Conservation (phyloP, 2,113 vertebrate species). For the Pelmatolapia mariae region DNA sequence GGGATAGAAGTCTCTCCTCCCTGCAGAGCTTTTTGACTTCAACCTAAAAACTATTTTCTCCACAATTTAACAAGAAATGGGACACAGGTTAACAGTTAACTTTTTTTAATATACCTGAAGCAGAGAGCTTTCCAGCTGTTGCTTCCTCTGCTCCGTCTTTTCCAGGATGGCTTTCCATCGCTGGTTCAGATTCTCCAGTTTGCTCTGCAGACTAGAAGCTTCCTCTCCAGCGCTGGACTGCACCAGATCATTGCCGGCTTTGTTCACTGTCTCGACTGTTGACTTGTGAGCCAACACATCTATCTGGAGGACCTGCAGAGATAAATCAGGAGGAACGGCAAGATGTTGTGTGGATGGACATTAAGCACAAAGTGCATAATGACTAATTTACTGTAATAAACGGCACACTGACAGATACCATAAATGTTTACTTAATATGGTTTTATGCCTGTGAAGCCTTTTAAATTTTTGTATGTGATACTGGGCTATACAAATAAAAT, state of each 20-base stretch:
- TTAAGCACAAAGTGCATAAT: background rate
- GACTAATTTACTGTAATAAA: background rate
- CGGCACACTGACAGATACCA: background rate
- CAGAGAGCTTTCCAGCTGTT: conserved; percentile 86
- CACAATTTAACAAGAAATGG: background rate
- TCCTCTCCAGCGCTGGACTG: conserved; percentile 92
- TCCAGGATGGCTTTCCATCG: conserved; percentile 88
- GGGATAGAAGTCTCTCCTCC: background rate
- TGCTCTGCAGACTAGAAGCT: conserved; percentile 84
- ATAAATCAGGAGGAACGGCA: background rate
- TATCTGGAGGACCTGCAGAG: conserved; percentile 86
- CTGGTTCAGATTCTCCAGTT: conserved; percentile 87
- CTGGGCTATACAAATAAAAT: background rate
- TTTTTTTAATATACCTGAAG: conserved; percentile 78
- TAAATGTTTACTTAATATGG: background rate
- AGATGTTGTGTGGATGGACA: background rate
- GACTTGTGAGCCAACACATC: conserved; percentile 93
- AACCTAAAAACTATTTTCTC: background rate
- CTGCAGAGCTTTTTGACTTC: background rate
- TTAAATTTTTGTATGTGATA: background rate
- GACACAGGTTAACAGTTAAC: background rate
- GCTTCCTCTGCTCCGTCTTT: conserved; percentile 86
- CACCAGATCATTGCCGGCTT: conserved; percentile 89
- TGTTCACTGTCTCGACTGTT: conserved; percentile 91
- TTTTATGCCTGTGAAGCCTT: background rate